Conservation (phyloP, 2,888 invertebrate species). For the Spodoptera littoralis region DNA sequence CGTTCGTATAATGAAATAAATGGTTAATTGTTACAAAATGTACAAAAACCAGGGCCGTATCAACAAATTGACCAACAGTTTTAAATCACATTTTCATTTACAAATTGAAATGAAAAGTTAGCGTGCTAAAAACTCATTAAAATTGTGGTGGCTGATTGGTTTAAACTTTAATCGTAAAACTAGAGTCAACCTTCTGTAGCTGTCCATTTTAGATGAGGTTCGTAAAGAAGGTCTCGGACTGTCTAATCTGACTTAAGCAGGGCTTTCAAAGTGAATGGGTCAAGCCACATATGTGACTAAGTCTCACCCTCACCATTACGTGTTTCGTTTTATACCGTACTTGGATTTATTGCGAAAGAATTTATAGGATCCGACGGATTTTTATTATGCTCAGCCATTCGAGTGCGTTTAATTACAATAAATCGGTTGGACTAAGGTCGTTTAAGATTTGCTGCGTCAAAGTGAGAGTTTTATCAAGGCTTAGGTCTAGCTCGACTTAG, state of each 20-base stretch:
- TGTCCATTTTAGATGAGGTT: not conserved
- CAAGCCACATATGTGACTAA: conserved; percentile 39
- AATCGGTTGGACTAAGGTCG: conserved; percentile 5
- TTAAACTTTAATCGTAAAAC: conserved; percentile 3
- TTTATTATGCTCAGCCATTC: conserved; percentile 23
- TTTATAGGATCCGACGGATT: conserved; percentile 14
- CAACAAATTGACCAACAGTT: no score
- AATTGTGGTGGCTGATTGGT: not conserved
- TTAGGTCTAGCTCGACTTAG: no score
- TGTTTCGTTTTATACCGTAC: conserved; percentile 24
- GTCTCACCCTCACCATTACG: conserved; percentile 12
- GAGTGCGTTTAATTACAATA: conserved; percentile 18
- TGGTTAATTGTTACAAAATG: no score
- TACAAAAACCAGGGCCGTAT: no score
- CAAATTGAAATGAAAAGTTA: no score
- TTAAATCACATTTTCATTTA: no score
- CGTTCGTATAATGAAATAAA: no score
- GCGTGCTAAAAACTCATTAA: no score
- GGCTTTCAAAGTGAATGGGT: conserved; percentile 35
- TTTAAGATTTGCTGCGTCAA: not conserved
- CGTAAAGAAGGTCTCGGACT: conserved; percentile 29
- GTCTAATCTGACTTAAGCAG: conserved; percentile 38
- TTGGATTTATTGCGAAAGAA: conserved; percentile 26
- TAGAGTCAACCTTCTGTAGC: conserved; percentile 16
- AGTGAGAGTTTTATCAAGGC: not conserved